These are phyloP conservation scores for Nemotelus pantherinus DNA, from an alignment of 2,888 invertebrate species.

Conservation along the genomic window DNA sequence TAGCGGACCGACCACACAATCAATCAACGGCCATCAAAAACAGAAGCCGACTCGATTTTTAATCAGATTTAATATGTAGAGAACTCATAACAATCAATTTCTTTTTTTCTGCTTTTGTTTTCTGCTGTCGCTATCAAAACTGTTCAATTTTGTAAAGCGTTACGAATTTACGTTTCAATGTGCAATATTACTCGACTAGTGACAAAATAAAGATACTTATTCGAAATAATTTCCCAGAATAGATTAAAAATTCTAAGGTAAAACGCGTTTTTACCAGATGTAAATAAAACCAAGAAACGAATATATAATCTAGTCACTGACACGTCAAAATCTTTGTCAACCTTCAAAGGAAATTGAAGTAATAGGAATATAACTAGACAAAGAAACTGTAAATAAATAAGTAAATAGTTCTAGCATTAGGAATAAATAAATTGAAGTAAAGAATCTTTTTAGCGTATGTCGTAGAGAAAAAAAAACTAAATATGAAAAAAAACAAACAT, in stretches of 20 bases:
- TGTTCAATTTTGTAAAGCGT: slow-evolving; percentile 37
- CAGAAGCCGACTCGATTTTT: not conserved
- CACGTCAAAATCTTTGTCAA: slow-evolving; percentile 18
- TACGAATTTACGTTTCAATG: slow-evolving; percentile 42
- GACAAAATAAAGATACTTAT: slow-evolving; percentile 13
- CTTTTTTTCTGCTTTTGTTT: slow-evolving; percentile 8
- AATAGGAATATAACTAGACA: not conserved
- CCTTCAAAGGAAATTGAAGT: not conserved
- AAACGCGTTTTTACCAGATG: slow-evolving; percentile 41
- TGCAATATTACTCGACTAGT: slow-evolving; percentile 40
- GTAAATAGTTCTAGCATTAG: not conserved
- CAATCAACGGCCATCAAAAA: not conserved
- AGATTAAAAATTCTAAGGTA: slow-evolving; percentile 39
- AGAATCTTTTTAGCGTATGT: slow-evolving; percentile 40
- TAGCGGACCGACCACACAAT: not conserved
- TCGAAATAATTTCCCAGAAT: slow-evolving; percentile 35
- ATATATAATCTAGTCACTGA: not conserved
- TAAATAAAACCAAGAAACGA: slow-evolving; percentile 11
- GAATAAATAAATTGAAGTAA: not conserved
- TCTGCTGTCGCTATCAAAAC: slow-evolving; percentile 27
- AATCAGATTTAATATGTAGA: slow-evolving; percentile 30
- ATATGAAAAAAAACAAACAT: slow-evolving; percentile 22
- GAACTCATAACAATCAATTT: slow-evolving; percentile 2
- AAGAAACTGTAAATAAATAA: slow-evolving; percentile 31
- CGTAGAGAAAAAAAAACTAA: slow-evolving; percentile 26